Percentiles rank a stretch among this genome's conserved stretches.
These are phyloP conservation scores for Lymantria dispar DNA, from an alignment of 2,888 invertebrate genomes.

Conservation along the genomic window DNA sequence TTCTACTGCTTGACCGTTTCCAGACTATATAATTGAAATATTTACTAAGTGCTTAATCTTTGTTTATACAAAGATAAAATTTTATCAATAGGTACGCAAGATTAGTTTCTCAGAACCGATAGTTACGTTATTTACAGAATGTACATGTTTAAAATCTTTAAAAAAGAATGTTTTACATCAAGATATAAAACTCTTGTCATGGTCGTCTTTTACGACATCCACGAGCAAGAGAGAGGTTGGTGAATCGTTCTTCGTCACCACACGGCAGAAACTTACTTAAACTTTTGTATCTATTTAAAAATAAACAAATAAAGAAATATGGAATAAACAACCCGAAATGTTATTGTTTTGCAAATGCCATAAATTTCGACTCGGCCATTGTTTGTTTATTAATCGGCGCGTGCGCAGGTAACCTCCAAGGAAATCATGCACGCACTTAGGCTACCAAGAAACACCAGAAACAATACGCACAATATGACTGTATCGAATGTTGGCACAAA, in stretches of 20 bases:
- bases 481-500: slow-evolving; percentile 3
- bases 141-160: too few species aligned
- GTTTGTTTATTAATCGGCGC: slow-evolving; percentile 28
- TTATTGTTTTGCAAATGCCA: slow-evolving; percentile 24
- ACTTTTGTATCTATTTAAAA: too few species aligned
- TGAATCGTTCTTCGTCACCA: too few species aligned
- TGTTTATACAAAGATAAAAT: neutral
- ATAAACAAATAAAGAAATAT: too few species aligned
- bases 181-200: too few species aligned
- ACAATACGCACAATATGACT: slow-evolving; percentile 2
- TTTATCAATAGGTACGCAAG: neutral
- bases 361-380: slow-evolving; percentile 13
- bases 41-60: too few species aligned
- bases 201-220: too few species aligned
- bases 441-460: slow-evolving; percentile 24
- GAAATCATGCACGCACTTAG: slow-evolving; percentile 26
- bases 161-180: too few species aligned
- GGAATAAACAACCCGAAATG: slow-evolving; percentile 4
- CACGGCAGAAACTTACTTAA: too few species aligned
- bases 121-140: neutral
- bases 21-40: neutral
- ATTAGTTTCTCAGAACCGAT: neutral
- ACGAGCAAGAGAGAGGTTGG: too few species aligned
- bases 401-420: slow-evolving; percentile 21
- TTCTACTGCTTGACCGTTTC: neutral